Percentiles rank a stretch among this genome's conserved stretches.
phyloP scores from a whole-genome alignment of 2,888 invertebrate genomes.

The Chrysodeixis includens region DNA sequence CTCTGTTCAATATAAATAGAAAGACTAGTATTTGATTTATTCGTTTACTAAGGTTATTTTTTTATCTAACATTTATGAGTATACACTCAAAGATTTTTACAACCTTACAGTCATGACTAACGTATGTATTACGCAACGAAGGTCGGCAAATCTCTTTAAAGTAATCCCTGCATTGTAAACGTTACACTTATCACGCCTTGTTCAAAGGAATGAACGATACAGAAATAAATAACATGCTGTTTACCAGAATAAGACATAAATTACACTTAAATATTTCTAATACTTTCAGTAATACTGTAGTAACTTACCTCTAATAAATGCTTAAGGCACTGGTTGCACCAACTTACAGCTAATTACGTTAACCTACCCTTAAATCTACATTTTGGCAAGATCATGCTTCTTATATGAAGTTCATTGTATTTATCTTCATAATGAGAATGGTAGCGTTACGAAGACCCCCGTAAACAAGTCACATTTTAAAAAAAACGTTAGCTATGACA shows the following conservation, averaged over 20 bases:
- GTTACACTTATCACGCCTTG: neutral
- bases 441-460: too few relatives aligned
- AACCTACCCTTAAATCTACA: conserved; percentile 23
- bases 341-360: conserved; percentile 25
- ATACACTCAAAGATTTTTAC: conserved; percentile 2
- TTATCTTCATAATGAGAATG: too few relatives aligned
- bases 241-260: conserved; percentile 4
- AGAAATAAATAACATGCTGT: neutral
- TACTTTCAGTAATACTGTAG: conserved; percentile 54
- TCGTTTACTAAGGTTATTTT: conserved; percentile 23
- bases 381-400: conserved; percentile 57
- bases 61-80: neutral
- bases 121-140: neutral
- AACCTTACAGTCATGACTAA: conserved; percentile 4
- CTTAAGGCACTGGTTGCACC: conserved; percentile 41
- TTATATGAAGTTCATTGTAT: conserved; percentile 15
- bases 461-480: too few relatives aligned
- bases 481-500: too few relatives aligned
- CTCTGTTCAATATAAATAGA: conserved; percentile 49
- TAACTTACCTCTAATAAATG: conserved; percentile 52
- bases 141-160: neutral
- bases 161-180: neutral
- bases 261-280: conserved; percentile 26
- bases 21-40: conserved; percentile 52
- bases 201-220: neutral